phyloP scores from a whole-genome alignment of 35 echinoderm and acorn worm genomes.

The Lytechinus pictus region DNA sequence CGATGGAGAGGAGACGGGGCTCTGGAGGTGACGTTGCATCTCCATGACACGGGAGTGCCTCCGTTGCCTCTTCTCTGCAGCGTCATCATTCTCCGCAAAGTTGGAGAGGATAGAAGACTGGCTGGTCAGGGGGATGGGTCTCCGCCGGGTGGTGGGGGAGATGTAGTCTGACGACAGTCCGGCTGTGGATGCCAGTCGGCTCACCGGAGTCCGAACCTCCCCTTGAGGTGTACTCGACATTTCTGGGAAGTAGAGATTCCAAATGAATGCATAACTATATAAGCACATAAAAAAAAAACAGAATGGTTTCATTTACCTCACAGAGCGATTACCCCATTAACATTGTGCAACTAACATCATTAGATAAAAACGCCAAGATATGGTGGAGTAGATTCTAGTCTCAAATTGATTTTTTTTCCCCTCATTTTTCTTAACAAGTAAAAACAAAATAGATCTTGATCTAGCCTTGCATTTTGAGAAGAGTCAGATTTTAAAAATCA shows the following conservation, averaged over 20 bases:
- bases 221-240: constrained; percentile 26
- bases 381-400: too few species aligned
- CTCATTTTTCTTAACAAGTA: too few species aligned
- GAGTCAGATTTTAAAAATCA: too few species aligned
- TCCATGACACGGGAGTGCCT: constrained; percentile 83
- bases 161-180: constrained; percentile 63
- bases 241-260: background rate
- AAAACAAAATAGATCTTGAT: too few species aligned
- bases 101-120: constrained; percentile 56
- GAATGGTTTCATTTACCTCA: too few species aligned
- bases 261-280: too few species aligned
- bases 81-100: constrained; percentile 89
- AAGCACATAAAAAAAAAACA: too few species aligned
- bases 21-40: constrained; percentile 87
- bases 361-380: too few species aligned
- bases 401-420: too few species aligned
- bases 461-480: too few species aligned
- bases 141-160: constrained; percentile 83
- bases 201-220: constrained; percentile 19
- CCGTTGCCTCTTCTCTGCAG: constrained; percentile 76
- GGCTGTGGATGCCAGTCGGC: background rate
- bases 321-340: too few species aligned
- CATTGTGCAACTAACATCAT: too few species aligned
- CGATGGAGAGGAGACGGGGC: constrained; percentile 86
- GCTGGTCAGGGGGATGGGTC: constrained; percentile 52